These are phyloP conservation scores for Picus viridis DNA, from an alignment of 2,797 vertebrate species.

Conservation along the genomic window DNA sequence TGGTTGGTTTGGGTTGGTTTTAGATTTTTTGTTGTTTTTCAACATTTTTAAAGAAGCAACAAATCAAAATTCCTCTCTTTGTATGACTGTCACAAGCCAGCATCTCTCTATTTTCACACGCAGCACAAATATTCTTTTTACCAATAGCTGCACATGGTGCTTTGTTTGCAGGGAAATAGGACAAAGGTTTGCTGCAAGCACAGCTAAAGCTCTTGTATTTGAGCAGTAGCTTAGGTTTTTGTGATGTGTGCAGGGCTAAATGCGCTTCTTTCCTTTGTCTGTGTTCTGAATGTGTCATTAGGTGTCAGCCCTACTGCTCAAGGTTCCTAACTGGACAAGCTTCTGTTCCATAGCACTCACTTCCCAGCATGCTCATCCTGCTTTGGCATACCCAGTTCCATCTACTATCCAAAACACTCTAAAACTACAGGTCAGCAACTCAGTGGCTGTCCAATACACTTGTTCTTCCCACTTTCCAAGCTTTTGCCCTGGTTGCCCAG, in stretches of 20 bases:
- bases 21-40: not conserved
- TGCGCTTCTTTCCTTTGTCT: not conserved
- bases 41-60: not conserved
- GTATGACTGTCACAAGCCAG: not conserved
- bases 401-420: not conserved
- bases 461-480: not conserved
- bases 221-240: not conserved
- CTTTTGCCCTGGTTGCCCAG: not conserved
- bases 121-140: not conserved
- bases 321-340: not conserved
- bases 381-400: not conserved
- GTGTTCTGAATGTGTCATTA: not conserved
- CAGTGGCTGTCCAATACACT: not conserved
- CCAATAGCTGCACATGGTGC: not conserved
- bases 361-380: accelerated
- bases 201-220: not conserved
- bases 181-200: not conserved
- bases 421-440: not conserved
- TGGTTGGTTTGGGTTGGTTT: not conserved
- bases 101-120: not conserved
- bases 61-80: not conserved
- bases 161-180: not conserved
- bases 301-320: not conserved
- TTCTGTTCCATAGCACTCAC: not conserved
- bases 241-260: not conserved